A percentile compares a stretch with the other conserved stretches of the same genome.
phyloP scores from a whole-genome alignment of 2,888 invertebrate species.

The Kuschelorhynchus macadamiae region DNA sequence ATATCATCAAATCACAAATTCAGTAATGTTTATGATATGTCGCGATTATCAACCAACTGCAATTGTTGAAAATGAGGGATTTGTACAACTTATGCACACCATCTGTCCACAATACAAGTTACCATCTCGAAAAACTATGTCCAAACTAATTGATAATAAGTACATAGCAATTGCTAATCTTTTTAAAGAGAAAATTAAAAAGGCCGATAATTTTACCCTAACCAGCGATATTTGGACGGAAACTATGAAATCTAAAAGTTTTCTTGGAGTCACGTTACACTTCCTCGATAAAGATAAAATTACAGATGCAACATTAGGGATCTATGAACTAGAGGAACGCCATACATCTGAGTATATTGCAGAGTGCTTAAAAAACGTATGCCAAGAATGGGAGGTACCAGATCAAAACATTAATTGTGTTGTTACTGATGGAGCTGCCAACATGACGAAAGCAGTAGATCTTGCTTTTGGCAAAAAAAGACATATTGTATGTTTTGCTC shows the following conservation, averaged over 20 bases:
- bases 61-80: conserved; percentile 29
- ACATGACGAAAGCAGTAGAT: conserved; percentile 13
- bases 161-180: conserved; percentile 11
- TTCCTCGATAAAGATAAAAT: background rate
- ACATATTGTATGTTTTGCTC: conserved; percentile 18
- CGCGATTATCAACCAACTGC: conserved; percentile 17
- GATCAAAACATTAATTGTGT: background rate
- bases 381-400: background rate
- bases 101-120: conserved; percentile 15
- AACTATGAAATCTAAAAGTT: background rate
- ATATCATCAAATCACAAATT: background rate
- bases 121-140: conserved; percentile 16
- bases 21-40: conserved; percentile 16
- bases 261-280: conserved; percentile 14
- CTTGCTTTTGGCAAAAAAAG: conserved; percentile 13
- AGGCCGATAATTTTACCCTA: background rate
- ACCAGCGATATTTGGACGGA: conserved; percentile 26
- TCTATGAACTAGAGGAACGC: conserved; percentile 12
- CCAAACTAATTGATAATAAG: conserved; percentile 19
- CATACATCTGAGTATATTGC: conserved; percentile 17
- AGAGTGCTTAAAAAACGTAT: background rate
- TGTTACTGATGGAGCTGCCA: conserved; percentile 10
- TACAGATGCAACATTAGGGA: conserved; percentile 3
- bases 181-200: conserved; percentile 2
- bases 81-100: background rate